These are phyloP conservation scores for Noturus placidus DNA, from an alignment of 2,113 vertebrate species.

Conservation along the genomic window DNA sequence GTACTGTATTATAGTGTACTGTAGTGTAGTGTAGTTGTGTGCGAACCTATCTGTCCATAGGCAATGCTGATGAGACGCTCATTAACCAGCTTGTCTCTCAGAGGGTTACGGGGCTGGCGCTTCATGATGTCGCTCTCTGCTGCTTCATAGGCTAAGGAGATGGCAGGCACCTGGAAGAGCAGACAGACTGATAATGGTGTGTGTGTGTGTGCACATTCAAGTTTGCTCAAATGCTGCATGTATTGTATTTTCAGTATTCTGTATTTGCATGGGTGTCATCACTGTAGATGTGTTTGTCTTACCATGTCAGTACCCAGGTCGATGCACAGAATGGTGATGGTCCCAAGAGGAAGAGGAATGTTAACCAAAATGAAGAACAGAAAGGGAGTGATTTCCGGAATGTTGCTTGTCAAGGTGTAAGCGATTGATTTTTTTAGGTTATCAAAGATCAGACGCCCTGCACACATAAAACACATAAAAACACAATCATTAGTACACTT, in stretches of 20 bases:
- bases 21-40: not conserved
- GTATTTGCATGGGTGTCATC: not conserved
- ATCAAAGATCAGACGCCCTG: slow-evolving; percentile 91
- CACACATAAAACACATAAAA: not conserved
- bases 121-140: slow-evolving; percentile 82
- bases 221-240: not conserved
- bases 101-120: slow-evolving; percentile 73
- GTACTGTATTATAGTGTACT: too few relatives aligned
- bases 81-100: slow-evolving; percentile 75
- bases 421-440: slow-evolving; percentile 93
- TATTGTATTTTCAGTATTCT: not conserved
- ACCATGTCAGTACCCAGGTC: slow-evolving; percentile 93
- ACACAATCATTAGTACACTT: not conserved
- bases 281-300: slow-evolving; percentile 49
- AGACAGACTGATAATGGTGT: not conserved
- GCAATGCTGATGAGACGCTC: slow-evolving; percentile 77
- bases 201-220: not conserved
- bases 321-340: slow-evolving; percentile 92
- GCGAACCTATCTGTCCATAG: slow-evolving; percentile 78
- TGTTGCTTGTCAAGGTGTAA: slow-evolving; percentile 92
- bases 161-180: slow-evolving; percentile 75
- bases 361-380: slow-evolving; percentile 91
- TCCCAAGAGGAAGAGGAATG: slow-evolving; percentile 87
- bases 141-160: slow-evolving; percentile 76
- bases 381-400: slow-evolving; percentile 91